Conservation (phyloP, 2,113 vertebrate species). For the Myanophis thanlyinensis region DNA sequence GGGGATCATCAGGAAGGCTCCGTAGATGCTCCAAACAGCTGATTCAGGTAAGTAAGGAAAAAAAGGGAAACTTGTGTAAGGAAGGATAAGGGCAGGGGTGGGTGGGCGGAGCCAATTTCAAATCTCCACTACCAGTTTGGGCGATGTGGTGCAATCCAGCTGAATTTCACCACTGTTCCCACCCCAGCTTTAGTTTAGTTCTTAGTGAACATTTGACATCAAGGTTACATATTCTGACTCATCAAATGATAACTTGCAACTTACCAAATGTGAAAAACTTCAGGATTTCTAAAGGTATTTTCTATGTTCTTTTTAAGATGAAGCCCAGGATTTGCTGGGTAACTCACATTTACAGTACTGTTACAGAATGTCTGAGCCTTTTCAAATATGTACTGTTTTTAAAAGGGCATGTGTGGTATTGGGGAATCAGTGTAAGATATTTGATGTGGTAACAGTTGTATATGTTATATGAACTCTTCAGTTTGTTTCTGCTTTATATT, state of each 20-base stretch:
- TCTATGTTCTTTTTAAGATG: neutral
- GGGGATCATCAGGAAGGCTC: too few relatives aligned
- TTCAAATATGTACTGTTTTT: neutral
- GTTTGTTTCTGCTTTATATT: neutral
- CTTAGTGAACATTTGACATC: neutral
- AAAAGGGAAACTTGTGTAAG: too few relatives aligned
- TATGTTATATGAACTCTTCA: neutral
- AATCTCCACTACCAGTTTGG: too few relatives aligned
- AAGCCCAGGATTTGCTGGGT: neutral
- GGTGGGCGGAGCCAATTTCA: too few relatives aligned
- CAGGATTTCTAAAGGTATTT: neutral
- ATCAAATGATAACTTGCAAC: neutral
- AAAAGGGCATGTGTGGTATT: neutral
- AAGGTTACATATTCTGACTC: neutral
- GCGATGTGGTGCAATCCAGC: too few relatives aligned
- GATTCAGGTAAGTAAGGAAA: too few relatives aligned
- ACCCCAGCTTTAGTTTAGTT: neutral
- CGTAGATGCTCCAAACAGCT: too few relatives aligned
- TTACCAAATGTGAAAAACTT: neutral
- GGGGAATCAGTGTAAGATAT: neutral
- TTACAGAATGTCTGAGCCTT: neutral
- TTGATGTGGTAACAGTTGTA: neutral
- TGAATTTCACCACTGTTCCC: too few relatives aligned
- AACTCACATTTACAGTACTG: neutral
- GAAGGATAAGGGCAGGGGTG: too few relatives aligned